Evolutionary conservation across 2,888 invertebrate genomes (phyloP).

Genomic region (Tricholauxania praeusta): DNA sequence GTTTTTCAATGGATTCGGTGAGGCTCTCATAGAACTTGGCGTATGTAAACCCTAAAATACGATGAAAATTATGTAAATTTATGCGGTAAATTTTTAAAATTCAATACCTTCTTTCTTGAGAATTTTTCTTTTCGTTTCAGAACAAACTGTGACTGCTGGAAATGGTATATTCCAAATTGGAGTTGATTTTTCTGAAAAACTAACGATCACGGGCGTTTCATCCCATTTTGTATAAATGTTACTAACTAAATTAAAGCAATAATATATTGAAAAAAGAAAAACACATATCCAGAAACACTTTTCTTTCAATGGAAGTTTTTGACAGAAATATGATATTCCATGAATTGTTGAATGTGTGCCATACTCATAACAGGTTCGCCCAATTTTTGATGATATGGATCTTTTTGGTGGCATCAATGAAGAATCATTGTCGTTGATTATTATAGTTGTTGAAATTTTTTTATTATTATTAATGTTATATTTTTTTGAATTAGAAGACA

Average conservation of each 20-base stretch:
- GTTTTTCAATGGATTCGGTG: conserved; percentile 43
- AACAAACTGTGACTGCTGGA: conserved; percentile 64
- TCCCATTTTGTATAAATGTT: conserved; percentile 78
- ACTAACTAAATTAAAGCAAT: conserved; percentile 72
- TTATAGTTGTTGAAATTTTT: background rate
- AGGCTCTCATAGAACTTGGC: conserved; percentile 52
- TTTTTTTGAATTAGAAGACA: conserved; percentile 16
- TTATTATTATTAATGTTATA: conserved; percentile 31
- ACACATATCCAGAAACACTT: conserved; percentile 73
- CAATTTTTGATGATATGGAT: conserved; percentile 46
- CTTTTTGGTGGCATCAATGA: conserved; percentile 3
- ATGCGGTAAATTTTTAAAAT: background rate
- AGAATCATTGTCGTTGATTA: background rate
- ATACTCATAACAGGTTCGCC: conserved; percentile 71
- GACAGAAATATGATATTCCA: conserved; percentile 74
- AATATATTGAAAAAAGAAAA: conserved; percentile 72
- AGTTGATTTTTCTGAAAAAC: conserved; percentile 79
- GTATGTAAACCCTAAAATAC: conserved; percentile 48
- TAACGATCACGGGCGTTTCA: conserved; percentile 78
- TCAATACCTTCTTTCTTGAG: conserved; percentile 47
- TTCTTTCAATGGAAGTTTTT: conserved; percentile 71
- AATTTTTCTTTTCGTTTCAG: conserved; percentile 60
- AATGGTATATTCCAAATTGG: conserved; percentile 66
- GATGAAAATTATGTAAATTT: background rate
- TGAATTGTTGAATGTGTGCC: conserved; percentile 73